Evolutionary conservation across 2,113 vertebrate genomes (phyloP), one percentile per base, ranked within the genome.

Genomic region (Rhombomys opimus): DNA sequence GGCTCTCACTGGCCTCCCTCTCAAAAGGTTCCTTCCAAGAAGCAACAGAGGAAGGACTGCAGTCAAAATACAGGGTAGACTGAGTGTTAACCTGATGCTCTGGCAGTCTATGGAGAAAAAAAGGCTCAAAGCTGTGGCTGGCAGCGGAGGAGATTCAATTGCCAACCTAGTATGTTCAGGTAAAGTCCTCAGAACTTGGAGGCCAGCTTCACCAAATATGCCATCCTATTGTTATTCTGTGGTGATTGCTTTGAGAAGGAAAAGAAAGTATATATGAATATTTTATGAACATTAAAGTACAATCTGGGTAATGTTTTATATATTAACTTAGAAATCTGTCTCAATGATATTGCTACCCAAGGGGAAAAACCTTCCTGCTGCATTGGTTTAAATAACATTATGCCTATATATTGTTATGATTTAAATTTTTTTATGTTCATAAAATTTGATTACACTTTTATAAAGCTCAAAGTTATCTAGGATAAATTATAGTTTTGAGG

Each of bases 191-290:
- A 59, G 77, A 23, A 5, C 20, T 5, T 35, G 2, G n/a, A 94
- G 52, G 54, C 8, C 46, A 77, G 35, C 23, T 85, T 92, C 8
- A 23, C 59, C 63, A 84, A 50, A 88, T 63, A 27, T 1, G 5
- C 35, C 38, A 80, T 75, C 41, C 63, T 18, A 89, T 20, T 72
- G 14, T 50, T 35, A 81, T 57, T 91, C 1, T 65, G 30, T 32
- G 10, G 90, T 46, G 30, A 80, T 50, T 85, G 23, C 52, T 91
- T 77, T 82, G 27, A 94, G 86, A 90, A 50, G 35, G 25, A 90
- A 92, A 91, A 46, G 86, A 93, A 67, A 72, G 5, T 46, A 32
- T 10, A 38, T 38, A 30, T 92, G 85, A 96, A 32, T 77, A 38
- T 12, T 52, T 23, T 78, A 72, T 73, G 41, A 91, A 86, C 4